Conservation (phyloP, 2,113 vertebrate species). For the Poeciliopsis turrubarensis region DNA sequence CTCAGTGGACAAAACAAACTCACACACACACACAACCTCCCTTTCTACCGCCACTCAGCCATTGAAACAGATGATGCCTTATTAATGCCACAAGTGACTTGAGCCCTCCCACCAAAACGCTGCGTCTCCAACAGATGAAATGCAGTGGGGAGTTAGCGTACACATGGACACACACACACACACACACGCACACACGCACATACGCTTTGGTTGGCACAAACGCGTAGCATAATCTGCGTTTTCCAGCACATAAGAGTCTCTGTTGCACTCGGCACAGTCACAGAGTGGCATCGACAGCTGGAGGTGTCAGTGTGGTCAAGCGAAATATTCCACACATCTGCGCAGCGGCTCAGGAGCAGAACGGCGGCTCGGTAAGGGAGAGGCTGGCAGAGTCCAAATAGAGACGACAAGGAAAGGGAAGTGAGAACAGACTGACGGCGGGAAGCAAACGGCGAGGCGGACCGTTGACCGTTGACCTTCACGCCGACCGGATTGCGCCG, state of each 20-base stretch:
- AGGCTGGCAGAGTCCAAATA: constrained; percentile 20
- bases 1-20: constrained; percentile 3
- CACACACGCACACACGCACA: too few relatives aligned
- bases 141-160: not conserved
- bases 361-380: constrained; percentile 35
- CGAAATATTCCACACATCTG: constrained; percentile 49
- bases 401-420: constrained; percentile 41
- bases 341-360: constrained; percentile 38
- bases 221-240: constrained; percentile 17
- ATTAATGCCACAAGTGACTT: constrained; percentile 26
- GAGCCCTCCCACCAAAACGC: not conserved
- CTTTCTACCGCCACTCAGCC: constrained; percentile 22
- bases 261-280: constrained; percentile 1
- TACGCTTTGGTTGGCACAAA: not conserved
- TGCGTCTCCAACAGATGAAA: not conserved
- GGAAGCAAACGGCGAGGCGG: constrained; percentile 44
- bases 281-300: constrained; percentile 33
- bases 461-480: constrained; percentile 56
- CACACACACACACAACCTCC: constrained; percentile 7
- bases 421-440: constrained; percentile 60
- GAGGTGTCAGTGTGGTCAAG: constrained; percentile 30
- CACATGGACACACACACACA: not conserved
- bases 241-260: constrained; percentile 9
- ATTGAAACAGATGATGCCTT: constrained; percentile 21
- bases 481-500: constrained; percentile 32